Percentiles rank a stretch among this genome's conserved stretches.
Conservation (phyloP, 2,113 vertebrate genomes). For the Chrysemys picta region DNA sequence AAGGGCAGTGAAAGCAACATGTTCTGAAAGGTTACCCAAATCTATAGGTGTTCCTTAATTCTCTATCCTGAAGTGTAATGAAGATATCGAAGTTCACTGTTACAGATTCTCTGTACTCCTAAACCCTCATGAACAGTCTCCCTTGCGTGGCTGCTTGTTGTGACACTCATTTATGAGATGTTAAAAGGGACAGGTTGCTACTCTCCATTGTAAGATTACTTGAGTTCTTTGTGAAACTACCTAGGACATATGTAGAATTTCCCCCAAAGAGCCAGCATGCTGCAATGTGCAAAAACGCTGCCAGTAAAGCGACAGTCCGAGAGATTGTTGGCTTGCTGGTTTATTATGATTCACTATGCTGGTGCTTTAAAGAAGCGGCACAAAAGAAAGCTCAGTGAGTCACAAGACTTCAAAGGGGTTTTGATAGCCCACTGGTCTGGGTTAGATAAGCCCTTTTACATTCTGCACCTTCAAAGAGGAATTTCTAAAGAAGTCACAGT, state of each 20-base stretch:
- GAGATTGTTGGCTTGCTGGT: neutral
- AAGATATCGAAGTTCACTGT: neutral
- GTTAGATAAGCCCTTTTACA: accelerated
- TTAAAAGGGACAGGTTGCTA: neutral
- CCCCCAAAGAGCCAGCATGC: neutral
- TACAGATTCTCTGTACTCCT: neutral
- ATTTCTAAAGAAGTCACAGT: accelerated
- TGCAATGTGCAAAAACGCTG: neutral
- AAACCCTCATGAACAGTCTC: neutral
- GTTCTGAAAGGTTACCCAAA: neutral
- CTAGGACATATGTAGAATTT: neutral
- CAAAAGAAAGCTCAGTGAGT: accelerated
- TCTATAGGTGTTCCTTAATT: neutral
- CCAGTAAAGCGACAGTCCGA: neutral
- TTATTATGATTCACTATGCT: neutral
- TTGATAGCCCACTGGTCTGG: accelerated
- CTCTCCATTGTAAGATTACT: neutral
- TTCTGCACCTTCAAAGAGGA: neutral
- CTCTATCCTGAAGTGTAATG: neutral
- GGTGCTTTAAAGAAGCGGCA: neutral
- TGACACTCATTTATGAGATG: too few relatives aligned
- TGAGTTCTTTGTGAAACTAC: neutral
- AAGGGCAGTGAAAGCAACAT: neutral
- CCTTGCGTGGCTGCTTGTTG: neutral
- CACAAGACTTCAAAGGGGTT: accelerated